Evolutionary conservation across 2,113 vertebrate species (phyloP).

Genomic region (Alethe castanea): DNA sequence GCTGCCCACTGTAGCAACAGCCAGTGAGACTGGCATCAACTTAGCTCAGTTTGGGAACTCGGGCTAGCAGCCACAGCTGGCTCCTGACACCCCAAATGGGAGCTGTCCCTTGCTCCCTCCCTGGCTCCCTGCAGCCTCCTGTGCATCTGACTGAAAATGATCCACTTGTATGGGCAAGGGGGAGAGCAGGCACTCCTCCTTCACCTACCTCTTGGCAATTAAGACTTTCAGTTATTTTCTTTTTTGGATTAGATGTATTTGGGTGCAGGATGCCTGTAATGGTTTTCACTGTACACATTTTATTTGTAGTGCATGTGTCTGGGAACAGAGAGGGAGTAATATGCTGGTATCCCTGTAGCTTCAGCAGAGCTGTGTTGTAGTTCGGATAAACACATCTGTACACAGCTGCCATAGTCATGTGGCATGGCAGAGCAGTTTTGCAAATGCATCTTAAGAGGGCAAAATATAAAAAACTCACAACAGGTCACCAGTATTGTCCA

Average conservation of each 20-base stretch:
- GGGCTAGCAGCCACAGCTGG: conserved; percentile 63
- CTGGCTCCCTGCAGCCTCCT: neutral
- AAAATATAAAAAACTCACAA: neutral
- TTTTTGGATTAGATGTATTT: neutral
- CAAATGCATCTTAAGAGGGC: neutral
- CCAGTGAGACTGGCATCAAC: conserved; percentile 81
- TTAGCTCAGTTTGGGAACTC: conserved; percentile 79
- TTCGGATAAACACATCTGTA: conserved; percentile 65
- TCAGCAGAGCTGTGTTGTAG: conserved; percentile 41
- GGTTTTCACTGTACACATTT: neutral
- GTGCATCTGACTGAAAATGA: neutral
- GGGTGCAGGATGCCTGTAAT: neutral
- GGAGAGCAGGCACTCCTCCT: neutral
- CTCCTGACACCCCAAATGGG: conserved; percentile 65
- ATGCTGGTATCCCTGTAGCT: conserved; percentile 34
- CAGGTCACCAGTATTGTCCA: conserved; percentile 25
- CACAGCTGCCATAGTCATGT: conserved; percentile 66
- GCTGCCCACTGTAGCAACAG: conserved; percentile 85
- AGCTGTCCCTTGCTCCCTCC: neutral
- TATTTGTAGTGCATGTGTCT: neutral
- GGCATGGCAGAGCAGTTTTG: conserved; percentile 68
- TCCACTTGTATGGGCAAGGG: neutral
- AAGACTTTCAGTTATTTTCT: neutral
- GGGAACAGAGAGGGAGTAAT: conserved; percentile 14
- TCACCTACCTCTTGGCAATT: neutral